Base-by-base conservation (phyloP, 2,888 invertebrate genomes). In the Latrodectus elegans region DNA sequence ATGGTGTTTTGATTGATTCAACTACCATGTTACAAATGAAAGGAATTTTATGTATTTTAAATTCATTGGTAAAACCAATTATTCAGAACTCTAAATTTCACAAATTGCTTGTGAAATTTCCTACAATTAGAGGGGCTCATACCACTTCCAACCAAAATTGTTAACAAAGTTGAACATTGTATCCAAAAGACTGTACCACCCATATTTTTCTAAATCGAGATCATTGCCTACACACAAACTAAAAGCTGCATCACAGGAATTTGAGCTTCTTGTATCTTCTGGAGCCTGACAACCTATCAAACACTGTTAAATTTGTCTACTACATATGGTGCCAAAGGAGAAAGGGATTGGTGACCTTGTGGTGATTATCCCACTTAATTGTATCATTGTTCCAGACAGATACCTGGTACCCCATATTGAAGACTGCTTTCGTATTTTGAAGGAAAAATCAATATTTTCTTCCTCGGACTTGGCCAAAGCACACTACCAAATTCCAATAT, bases 321-420 rank as follows among this genome's bases (percentile, higher is more conserved):
- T 73, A 4, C 85, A 87, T 52, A 55, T 79, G 49, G 88, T 88
- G 1, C 1, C 38, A 2, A 89, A 89, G 49, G 12, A 14, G 6
- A 64, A 64, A 2, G 65, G 73, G 0, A 73, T 17, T 88, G 74
- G 82, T 91, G 91, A 89, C 91, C 90, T 90, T 93, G 92, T 82
- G 92, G 92, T 8, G 92, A 91, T 89, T 22, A 22, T 0, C 22
- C 22, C 0, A 22, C 22, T 1, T 22, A 22, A 22, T 22, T 22
- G 22, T 22, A 22, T 22, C 22, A 22, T 1, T 22, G 22, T 22
- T 22, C 0, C 22, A 1, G 22, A 22, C 22, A 1, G 22, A 22
- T 22, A 22, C 22, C 22, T 1, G 1, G 22, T 22, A 1, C 22
- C 22, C 22, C 22, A 22, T 22, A 22, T 22, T 22, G 1, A 22